Base-by-base conservation (phyloP, 2,797 vertebrate genomes). In the Sebastes ruberrimus region DNA sequence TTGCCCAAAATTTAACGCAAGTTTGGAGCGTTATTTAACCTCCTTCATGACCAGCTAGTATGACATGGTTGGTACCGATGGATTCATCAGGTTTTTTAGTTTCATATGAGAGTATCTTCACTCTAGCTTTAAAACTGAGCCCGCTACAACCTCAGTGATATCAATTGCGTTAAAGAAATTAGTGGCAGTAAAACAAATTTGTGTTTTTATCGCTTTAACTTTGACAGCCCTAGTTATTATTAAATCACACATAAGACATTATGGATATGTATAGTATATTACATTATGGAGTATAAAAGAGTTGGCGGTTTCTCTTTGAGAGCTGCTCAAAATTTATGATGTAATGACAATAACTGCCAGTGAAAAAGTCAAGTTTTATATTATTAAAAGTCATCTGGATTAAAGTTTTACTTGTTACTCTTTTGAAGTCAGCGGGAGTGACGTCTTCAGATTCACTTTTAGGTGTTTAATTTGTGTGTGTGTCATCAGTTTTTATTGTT, bases 391-490 rank as follows among this genome's bases (percentile, higher is more conserved):
- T 74, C 14, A 32, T 63, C 53, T 23, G 65, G 16, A 71, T 81
- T 78, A 30, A 76, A 46, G 52, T 67, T 71, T 74, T 16, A 63
- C 3, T 4, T 20, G 18, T 16, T 55, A 0, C 3, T 69, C 65
- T 76, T 46, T 71, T 85, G 64, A 85, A 81, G 71, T 83, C 74
- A 16, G 56, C 9, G 1, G 16, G 67, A 68, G 52, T 13, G 56
- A 64, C 9, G 2, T 28, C 56, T 66, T 22, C 53, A 74, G 32
- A 59, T 53, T 67, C 70, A 63, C 53, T 69, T 64, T 52, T 10
- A 63, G 38, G 38, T 49, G 46, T 49, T 49, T 49, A 49, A n/a
- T 49, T 49, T 63, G 73, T 67, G 30, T 73, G 74, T 60, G 27
- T 75, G 22, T 33, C 27, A 53, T 61, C 60, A 27, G 7, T 35